Percentiles rank a stretch among this genome's conserved stretches.
Conservation (phyloP, 2,113 vertebrate genomes). For the Bubo scandiacus region DNA sequence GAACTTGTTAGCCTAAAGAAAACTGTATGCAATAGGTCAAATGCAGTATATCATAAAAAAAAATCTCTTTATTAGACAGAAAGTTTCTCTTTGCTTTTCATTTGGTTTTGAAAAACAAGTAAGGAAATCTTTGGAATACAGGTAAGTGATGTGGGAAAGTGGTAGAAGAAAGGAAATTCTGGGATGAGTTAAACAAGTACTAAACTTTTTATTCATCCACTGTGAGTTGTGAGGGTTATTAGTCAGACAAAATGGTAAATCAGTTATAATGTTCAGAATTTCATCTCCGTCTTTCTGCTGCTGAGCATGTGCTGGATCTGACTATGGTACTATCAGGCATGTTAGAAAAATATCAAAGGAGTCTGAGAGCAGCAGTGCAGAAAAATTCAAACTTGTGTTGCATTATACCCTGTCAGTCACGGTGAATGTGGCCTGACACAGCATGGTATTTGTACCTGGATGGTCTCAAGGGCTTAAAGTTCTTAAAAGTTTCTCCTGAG, state of each 20-base stretch:
- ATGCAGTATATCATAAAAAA: not conserved
- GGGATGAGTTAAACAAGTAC: not conserved
- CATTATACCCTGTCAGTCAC: slow-evolving; percentile 30
- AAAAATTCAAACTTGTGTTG: slow-evolving; percentile 11
- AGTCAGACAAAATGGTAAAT: not conserved
- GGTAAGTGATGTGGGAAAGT: not conserved
- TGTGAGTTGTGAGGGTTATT: not conserved
- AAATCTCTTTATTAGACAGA: not conserved
- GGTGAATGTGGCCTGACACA: slow-evolving; percentile 17
- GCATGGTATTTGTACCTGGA: not conserved
- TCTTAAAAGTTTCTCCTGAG: slow-evolving; percentile 22
- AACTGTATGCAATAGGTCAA: not conserved
- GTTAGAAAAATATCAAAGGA: not conserved
- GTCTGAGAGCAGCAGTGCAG: slow-evolving; percentile 11
- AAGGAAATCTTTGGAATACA: not conserved
- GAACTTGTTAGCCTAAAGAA: not conserved
- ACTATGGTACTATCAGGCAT: not conserved
- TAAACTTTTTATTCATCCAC: not conserved
- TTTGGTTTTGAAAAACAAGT: not conserved
- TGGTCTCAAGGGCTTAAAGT: slow-evolving; percentile 31
- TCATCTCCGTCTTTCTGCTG: not conserved
- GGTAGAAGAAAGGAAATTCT: not conserved
- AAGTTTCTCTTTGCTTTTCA: not conserved
- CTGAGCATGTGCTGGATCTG: not conserved
- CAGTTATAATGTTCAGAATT: not conserved